phyloP scores from a whole-genome alignment of 2,888 invertebrate genomes.

The Fissipunctia ypsillon region DNA sequence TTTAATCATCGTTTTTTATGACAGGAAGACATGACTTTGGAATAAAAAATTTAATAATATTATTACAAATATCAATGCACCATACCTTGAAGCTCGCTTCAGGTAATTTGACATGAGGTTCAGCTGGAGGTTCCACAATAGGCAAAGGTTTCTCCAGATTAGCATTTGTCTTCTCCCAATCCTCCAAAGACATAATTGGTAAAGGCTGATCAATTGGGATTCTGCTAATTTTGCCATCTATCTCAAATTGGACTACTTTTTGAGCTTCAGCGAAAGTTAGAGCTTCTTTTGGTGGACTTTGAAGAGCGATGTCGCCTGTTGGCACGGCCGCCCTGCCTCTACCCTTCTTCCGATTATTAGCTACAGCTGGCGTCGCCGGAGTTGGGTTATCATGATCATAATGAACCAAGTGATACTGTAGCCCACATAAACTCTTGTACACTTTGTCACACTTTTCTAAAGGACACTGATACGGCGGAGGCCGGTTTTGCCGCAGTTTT shows the following conservation, averaged over 20 bases:
- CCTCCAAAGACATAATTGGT: constrained; percentile 93
- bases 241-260: constrained; percentile 96
- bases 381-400: constrained; percentile 95
- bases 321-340: constrained; percentile 91
- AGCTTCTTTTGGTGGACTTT: constrained; percentile 92
- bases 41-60: constrained; percentile 22
- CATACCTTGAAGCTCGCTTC: constrained; percentile 86
- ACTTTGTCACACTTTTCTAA: constrained; percentile 95
- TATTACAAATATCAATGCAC: constrained; percentile 31
- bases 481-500: constrained; percentile 94
- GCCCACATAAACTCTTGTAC: constrained; percentile 96
- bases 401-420: constrained; percentile 96
- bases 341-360: constrained; percentile 92
- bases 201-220: constrained; percentile 92
- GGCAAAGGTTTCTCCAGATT: constrained; percentile 86
- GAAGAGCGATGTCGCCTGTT: constrained; percentile 89
- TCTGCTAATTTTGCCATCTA: constrained; percentile 94
- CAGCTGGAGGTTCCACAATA: constrained; percentile 83
- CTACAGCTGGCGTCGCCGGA: constrained; percentile 91
- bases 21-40: constrained; percentile 28
- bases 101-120: constrained; percentile 87
- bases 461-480: constrained; percentile 96
- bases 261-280: constrained; percentile 96
- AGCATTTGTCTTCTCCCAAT: constrained; percentile 89
- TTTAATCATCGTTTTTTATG: constrained; percentile 37